Base-by-base conservation (phyloP, 1,140 invertebrate genomes). In the Lordiphosa stackelbergi region DNA sequence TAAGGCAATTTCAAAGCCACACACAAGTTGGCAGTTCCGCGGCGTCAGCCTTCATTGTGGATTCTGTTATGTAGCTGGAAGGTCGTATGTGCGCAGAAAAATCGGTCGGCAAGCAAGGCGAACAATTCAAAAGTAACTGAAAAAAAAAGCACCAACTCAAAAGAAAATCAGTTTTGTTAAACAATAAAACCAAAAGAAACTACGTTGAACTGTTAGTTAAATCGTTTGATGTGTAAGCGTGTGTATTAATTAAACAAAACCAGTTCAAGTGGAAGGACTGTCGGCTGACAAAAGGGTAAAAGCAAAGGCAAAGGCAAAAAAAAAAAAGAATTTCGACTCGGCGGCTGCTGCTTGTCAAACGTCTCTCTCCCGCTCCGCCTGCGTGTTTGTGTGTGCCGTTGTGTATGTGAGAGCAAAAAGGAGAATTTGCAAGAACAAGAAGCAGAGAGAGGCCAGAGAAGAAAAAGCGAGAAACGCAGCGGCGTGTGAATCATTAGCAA, bases 341-440 rank as follows among this genome's bases (percentile, higher is more conserved):
- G 62, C 62, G 57, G 59, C 59, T 81, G 53, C 54, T 71, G 51
- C 68, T 57, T 57, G 51, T 24, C 52, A 37, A 41, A 43, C 56
- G 31, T 40, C 54, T 57, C 41, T 55, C 54, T 55, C 31, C 28
- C 31, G 37, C 12, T 45, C 42, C 59, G 64, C 43, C 47, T 63
- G 60, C 52, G 62, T 64, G 58, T 63, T 68, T 69, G 65, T 79
- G 53, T 60, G 66, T 65, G 35, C 55, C 19, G 19, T 19, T 19
- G 19, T 37, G 60, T 49, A 48, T 66, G 66, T 71, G 52, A 59
- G 78, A 75, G 66, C 22, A 22, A 22, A 22, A 22, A 70, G 68
- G 58, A 74, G 62, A 79, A 81, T 79, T 73, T 60, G 75, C 71
- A 74, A 79, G 52, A 79, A 70, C 71, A 53, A 64, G 69, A 68